Evolutionary conservation across 2,797 vertebrate genomes (phyloP).

Genomic region (Apogon talboti): DNA sequence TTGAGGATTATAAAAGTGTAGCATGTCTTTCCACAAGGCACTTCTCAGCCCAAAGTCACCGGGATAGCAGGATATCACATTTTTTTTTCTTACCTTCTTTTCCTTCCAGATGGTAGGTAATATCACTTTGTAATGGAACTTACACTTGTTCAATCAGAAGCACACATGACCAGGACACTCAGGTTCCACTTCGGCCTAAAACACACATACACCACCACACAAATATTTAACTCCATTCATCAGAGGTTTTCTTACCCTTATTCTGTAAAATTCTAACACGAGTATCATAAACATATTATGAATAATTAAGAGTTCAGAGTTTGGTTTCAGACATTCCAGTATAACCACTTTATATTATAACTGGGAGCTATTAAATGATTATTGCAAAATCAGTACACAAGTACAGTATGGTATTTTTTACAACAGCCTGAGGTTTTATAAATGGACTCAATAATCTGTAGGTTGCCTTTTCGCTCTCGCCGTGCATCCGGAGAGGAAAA

Average conservation of each 20-base stretch:
- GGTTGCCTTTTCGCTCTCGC: not conserved
- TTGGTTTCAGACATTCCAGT: no score
- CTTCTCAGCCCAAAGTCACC: conserved; percentile 39
- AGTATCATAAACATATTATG: not conserved
- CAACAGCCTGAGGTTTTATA: conserved; percentile 1
- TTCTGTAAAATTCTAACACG: not conserved
- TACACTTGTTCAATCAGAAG: conserved; percentile 35
- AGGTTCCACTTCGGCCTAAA: not conserved
- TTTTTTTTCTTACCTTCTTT: conserved; percentile 36
- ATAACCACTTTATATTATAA: not conserved
- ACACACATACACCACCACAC: not conserved
- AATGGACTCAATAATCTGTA: not conserved
- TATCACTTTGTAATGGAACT: conserved; percentile 47
- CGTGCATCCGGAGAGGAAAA: not conserved
- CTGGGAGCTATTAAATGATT: not conserved
- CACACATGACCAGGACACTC: not conserved
- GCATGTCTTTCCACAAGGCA: conserved; percentile 49
- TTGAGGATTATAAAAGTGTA: conserved; percentile 75
- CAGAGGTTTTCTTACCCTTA: not conserved
- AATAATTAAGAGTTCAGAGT: no score
- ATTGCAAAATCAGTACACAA: not conserved
- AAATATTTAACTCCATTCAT: not conserved
- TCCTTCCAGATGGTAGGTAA: conserved; percentile 65
- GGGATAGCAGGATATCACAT: conserved; percentile 55
- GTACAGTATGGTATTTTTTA: not conserved